Evolutionary conservation across 2,113 vertebrate genomes (phyloP), one percentile per base, ranked within the genome.

Genomic region (Syrmaticus mikado): DNA sequence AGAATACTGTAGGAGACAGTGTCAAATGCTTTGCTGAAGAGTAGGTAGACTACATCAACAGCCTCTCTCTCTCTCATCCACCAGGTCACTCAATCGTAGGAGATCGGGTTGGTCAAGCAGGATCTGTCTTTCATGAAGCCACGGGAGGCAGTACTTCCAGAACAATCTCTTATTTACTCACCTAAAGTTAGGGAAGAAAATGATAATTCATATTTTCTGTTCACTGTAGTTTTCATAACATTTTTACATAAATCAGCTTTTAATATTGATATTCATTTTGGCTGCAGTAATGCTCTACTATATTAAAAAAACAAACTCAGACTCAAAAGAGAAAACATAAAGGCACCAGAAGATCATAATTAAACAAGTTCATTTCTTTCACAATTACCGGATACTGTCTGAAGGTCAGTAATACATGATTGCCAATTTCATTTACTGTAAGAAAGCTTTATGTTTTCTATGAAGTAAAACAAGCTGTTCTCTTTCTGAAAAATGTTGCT

Each of bases 291-390:
- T 67, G 34, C 12, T 8, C 78, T 72, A 41, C 2, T 77, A 43
- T 34, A 67, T 17, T 30, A 71, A 40, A 68, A 68, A 89, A 73
- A 12, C 0, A 1, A 81, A 15, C 13, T 40, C 12, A 68, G 25
- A 41, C 21, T 87, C 34, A 78, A 17, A 68, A 78, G 21, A 93
- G 13, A 4, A 36, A 94, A 68, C 28, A 92, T 36, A 34, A 72
- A 77, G 7, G 14, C 48, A 91, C 34, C 9, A 86, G 66, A 72
- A 94, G 13, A 80, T 74, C 46, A 32, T 27, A 95, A 95, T 95
- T 68, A 91, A 97, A 75, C 24, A 93, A 60, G 32, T 64, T 72
- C 34, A 86, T 89, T 93, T 89, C 55, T 78, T 66, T 57, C 9
- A 50, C 7, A 85, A 55, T 78, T 91, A 38, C 17, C 24, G 36